Base-by-base conservation (phyloP, 2,113 vertebrate genomes). In the Varanus komodoensis region DNA sequence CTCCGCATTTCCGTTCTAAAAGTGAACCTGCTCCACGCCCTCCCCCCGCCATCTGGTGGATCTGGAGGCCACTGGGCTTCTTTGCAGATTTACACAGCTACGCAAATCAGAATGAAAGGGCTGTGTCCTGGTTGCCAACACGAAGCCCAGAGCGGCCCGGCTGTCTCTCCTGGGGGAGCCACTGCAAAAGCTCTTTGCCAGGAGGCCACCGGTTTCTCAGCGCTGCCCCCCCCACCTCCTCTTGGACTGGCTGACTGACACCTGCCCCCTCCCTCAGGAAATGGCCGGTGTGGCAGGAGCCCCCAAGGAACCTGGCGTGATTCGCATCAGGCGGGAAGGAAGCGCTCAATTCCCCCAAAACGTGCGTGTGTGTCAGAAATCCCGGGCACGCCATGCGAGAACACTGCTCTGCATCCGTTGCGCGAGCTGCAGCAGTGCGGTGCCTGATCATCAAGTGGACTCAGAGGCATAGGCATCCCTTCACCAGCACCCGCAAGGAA, bases 241-340 rank as follows among this genome's bases (percentile, higher is more conserved):
- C 61, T 14, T 89, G 92, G 93, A 77, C 83, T 79, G 92, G 91
- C 92, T 95, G 95, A 91, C 87, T 95, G 94, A 94, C 93, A 95
- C 93, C 95, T 95, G 92, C 95, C 94, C 93, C 95, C 92, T 96
- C 94, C 95, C 95, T 93, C 95, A 90, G 93, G 94, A 94, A 92
- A 90, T 93, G 93, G 88, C 48, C 94, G 95, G 94, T 93, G 93
- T 90, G 83, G 83, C 77, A 89, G 92, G 91, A 91, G 64, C 81
- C 93, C 79, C 85, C 0, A 92, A 90, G 92, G 89, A 93, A 95
- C 84, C 94, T 77, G 57, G 91, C 95, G 67, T 87, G 87, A 93
- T 94, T 95, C 96, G 94, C 95, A 95, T 95, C 92, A 84, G 93
- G 50, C 90, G 32, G 38, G 74, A 19, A 52, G 34, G 34, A 90